phyloP scores from a whole-genome alignment of 2,797 vertebrate genomes.

The Enteromius fasciolatus region DNA sequence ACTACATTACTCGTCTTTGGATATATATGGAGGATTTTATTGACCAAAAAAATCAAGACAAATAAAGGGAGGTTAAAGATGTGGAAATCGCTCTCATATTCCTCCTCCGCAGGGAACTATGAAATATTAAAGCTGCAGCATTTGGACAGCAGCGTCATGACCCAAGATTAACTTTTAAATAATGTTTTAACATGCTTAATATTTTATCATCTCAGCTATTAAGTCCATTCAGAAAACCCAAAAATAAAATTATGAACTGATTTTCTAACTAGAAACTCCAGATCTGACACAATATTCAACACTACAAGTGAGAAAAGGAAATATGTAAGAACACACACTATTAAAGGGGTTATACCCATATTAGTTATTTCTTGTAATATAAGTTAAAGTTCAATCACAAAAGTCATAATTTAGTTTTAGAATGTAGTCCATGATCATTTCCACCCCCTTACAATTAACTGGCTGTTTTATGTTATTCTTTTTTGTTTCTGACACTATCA shows the following conservation, averaged over 20 bases:
- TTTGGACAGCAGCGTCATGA: slow-evolving; percentile 41
- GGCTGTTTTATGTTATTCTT: neutral
- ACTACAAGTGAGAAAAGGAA: neutral
- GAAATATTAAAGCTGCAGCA: slow-evolving; percentile 56
- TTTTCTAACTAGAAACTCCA: slow-evolving; percentile 2
- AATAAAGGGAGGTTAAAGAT: slow-evolving; percentile 1
- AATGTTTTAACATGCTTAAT: slow-evolving; percentile 64
- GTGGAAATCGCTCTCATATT: slow-evolving; percentile 35
- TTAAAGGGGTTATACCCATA: neutral
- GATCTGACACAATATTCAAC: neutral
- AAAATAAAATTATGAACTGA: slow-evolving; percentile 38
- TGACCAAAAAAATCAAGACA: neutral
- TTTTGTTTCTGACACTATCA: neutral
- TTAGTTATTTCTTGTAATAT: neutral
- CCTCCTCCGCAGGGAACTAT: slow-evolving; percentile 38
- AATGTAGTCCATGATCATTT: neutral
- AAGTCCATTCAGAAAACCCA: slow-evolving; percentile 52
- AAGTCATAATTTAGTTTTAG: neutral
- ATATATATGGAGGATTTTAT: neutral
- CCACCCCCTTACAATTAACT: neutral
- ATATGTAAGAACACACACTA: neutral
- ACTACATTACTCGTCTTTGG: neutral
- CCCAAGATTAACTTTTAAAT: slow-evolving; percentile 61
- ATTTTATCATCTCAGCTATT: slow-evolving; percentile 60
- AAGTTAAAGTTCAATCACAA: neutral